These are phyloP conservation scores for Rhea americana DNA, from an alignment of 2,113 vertebrate species.

Conservation along the genomic window DNA sequence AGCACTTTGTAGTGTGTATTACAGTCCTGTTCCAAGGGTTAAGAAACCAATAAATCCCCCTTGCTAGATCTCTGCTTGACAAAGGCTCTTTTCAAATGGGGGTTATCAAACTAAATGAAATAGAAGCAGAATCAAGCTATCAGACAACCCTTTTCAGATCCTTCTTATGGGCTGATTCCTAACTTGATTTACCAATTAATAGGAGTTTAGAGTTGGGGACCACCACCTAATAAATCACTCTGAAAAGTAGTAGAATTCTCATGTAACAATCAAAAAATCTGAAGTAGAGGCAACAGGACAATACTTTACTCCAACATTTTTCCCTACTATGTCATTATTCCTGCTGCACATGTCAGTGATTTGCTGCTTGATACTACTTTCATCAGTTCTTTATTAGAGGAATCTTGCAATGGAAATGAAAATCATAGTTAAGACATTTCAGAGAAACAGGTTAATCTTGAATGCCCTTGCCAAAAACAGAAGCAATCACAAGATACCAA, in stretches of 20 bases:
- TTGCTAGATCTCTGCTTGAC: neutral
- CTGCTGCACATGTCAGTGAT: neutral
- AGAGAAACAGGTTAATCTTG: neutral
- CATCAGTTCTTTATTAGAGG: neutral
- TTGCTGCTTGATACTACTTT: neutral
- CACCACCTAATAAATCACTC: neutral
- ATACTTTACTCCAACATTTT: neutral
- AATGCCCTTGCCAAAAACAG: neutral
- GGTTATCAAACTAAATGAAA: neutral
- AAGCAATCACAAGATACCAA: no score
- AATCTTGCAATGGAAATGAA: neutral
- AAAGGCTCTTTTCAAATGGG: neutral
- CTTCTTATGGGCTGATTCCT: neutral
- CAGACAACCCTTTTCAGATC: neutral
- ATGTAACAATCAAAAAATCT: neutral
- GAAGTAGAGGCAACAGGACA: neutral
- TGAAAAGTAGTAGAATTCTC: neutral
- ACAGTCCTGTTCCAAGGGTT: slow-evolving; percentile 5
- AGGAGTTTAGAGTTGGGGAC: neutral
- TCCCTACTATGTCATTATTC: neutral
- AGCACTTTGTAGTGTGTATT: neutral
- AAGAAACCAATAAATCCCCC: neutral
- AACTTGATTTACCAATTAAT: neutral
- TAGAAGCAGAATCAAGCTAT: neutral
- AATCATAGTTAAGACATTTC: neutral